Base-by-base conservation (phyloP, 2,888 invertebrate species). In the Machimus rusticus region DNA sequence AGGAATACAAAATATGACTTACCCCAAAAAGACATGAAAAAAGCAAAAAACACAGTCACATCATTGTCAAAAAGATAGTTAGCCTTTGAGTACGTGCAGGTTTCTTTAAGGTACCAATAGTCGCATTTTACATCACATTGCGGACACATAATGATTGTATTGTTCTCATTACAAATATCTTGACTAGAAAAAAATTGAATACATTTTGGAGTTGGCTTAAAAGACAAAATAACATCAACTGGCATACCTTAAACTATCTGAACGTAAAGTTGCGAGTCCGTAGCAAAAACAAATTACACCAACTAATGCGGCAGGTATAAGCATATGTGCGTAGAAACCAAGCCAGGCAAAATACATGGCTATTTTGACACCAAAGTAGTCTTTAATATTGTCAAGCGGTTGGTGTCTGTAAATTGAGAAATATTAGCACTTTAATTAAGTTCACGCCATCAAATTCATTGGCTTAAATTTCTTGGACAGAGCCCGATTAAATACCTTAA, bases 331-430 rank as follows among this genome's bases (percentile, higher is more conserved):
- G 91, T 97, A 97, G 93, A 96, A 97, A 57, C 97, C 97, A 78
- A 97, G 93, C 97, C 97, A 97, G 16, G 96, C 95, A 92, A 97
- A 97, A 92, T 97, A 97, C 87, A 97, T 93, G 0, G 96, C 96
- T 89, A 96, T 94, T 93, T 95, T 96, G 2, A 95, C 95, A 78
- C 96, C 96, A 91, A 96, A 96, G 92, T 96, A 96, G 90, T 96
- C 95, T 93, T 96, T 95, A 88, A 97, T 95, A 89, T 95, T 94
- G 91, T 97, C 96, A 87, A 97, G 92, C 1, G 97, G 97, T 91
- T 97, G 97, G 86, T 92, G 89, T 55, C 92, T 92, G 57, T 0
- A 74, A 37, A 43, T 43, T 14, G 43, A 46, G 1, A 46, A 46
- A 16, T 12, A 46, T 46, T 46, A 14, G 0, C 14, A 46, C 14